Evolutionary conservation across 2,888 invertebrate species (phyloP).

Genomic region (Bursaphelenchus okinawaensis): DNA sequence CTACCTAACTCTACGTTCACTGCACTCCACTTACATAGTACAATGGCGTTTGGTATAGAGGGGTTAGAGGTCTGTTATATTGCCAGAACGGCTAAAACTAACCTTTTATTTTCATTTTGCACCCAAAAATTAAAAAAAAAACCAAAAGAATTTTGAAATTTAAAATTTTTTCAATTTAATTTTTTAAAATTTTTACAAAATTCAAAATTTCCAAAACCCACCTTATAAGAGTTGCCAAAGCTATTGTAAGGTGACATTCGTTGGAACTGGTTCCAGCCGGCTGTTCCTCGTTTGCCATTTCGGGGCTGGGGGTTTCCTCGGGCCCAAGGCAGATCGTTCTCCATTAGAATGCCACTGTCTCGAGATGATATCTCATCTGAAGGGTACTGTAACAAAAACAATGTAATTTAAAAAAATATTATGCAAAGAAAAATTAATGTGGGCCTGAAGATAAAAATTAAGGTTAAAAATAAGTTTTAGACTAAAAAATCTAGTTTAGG

Average conservation of each 20-base stretch:
- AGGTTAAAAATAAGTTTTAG: too few species aligned
- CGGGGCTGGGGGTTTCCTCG: constrained; percentile 34
- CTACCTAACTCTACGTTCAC: neutral
- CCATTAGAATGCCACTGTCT: constrained; percentile 5
- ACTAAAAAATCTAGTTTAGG: too few species aligned
- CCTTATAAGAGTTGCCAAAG: constrained; percentile 4
- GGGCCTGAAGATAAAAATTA: too few species aligned
- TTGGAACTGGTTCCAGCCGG: constrained; percentile 22
- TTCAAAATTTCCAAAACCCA: too few species aligned
- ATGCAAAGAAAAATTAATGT: too few species aligned
- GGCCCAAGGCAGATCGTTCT: constrained; percentile 31
- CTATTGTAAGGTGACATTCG: neutral
- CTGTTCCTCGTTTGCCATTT: constrained; percentile 27
- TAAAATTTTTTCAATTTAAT: too few species aligned
- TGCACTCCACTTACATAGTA: neutral
- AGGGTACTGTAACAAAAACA: neutral
- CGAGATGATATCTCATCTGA: neutral
- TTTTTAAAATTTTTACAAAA: too few species aligned
- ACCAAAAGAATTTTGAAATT: too few species aligned
- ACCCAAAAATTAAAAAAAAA: too few species aligned
- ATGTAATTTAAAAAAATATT: too few species aligned
- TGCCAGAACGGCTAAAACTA: neutral
- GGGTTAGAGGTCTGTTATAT: neutral
- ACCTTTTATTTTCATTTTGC: too few species aligned
- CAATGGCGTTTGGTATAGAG: neutral